Percentiles rank a stretch among this genome's conserved stretches.
These are phyloP conservation scores for Bryconaethiops microstoma DNA, from an alignment of 2,797 vertebrate species.

Conservation along the genomic window DNA sequence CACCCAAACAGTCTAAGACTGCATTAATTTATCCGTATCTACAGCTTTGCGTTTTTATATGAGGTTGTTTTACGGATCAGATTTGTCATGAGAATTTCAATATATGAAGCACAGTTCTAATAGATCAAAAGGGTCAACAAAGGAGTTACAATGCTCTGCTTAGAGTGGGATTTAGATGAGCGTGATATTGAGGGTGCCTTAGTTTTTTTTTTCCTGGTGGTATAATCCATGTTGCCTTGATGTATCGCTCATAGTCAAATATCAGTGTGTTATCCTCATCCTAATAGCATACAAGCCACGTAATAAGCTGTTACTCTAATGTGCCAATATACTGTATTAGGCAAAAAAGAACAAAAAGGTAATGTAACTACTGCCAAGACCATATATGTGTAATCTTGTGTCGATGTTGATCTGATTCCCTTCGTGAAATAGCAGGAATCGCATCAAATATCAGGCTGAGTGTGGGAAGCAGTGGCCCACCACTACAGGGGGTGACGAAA, in stretches of 20 bases:
- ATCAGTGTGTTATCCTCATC: not conserved
- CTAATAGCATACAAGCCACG: conserved; percentile 1
- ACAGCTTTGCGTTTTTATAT: not conserved
- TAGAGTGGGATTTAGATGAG: conserved; percentile 36
- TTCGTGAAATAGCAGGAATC: not conserved
- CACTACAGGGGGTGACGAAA: not conserved
- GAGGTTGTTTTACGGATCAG: conserved; percentile 1
- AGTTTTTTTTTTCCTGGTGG: conserved; percentile 60
- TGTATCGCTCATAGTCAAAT: conserved; percentile 53
- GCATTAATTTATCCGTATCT: not conserved
- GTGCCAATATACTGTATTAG: conserved; percentile 3
- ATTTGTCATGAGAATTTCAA: not conserved
- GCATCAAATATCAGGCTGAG: not conserved
- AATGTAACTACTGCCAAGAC: conserved; percentile 12
- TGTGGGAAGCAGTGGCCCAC: too few species aligned
- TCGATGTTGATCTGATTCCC: not conserved
- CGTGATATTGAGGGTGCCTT: conserved; percentile 72
- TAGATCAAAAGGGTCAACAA: too few species aligned
- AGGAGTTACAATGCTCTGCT: conserved; percentile 37
- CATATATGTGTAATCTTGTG: not conserved
- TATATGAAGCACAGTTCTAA: conserved; percentile 33
- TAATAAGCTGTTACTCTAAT: not conserved
- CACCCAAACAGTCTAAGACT: conserved; percentile 23
- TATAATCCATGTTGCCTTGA: conserved; percentile 72
- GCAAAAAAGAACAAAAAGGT: not conserved